phyloP scores from a whole-genome alignment of 1,140 invertebrate genomes.

The Trichonephila clavata region DNA sequence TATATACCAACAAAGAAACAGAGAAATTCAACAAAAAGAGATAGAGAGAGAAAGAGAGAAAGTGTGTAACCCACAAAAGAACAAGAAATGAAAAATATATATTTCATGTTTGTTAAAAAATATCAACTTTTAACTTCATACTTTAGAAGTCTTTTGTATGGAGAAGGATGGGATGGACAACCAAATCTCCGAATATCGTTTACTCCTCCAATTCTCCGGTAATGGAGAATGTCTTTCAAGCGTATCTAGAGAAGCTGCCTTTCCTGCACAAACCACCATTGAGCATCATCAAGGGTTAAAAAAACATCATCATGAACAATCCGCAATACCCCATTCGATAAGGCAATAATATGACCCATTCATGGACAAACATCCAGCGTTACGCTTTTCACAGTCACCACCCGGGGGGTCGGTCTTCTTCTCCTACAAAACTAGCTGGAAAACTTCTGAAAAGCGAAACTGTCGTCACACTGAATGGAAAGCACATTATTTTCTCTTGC shows the following conservation, averaged over 20 bases:
- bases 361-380: slow-evolving; percentile 17
- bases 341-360: slow-evolving; percentile 18
- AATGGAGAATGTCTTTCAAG: slow-evolving; percentile 32
- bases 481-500: slow-evolving; percentile 33
- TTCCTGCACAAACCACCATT: neutral
- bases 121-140: too few relatives aligned
- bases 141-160: too few relatives aligned
- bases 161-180: neutral
- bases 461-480: slow-evolving; percentile 40
- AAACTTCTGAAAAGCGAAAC: slow-evolving; percentile 68
- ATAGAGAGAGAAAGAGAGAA: too few relatives aligned
- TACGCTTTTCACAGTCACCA: neutral
- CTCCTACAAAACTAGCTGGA: slow-evolving; percentile 15
- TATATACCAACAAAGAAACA: too few relatives aligned
- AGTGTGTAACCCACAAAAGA: too few relatives aligned
- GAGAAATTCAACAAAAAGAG: too few relatives aligned
- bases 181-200: slow-evolving; percentile 11
- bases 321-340: neutral
- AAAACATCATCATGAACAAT: neutral
- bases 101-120: too few relatives aligned
- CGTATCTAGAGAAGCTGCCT: slow-evolving; percentile 12
- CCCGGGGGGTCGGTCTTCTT: neutral
- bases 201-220: neutral
- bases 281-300: slow-evolving; percentile 17
- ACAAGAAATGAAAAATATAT: too few relatives aligned